Evolutionary conservation across 2,797 vertebrate genomes (phyloP), one percentile per base, ranked within the genome.

Genomic region (Otus scops): DNA sequence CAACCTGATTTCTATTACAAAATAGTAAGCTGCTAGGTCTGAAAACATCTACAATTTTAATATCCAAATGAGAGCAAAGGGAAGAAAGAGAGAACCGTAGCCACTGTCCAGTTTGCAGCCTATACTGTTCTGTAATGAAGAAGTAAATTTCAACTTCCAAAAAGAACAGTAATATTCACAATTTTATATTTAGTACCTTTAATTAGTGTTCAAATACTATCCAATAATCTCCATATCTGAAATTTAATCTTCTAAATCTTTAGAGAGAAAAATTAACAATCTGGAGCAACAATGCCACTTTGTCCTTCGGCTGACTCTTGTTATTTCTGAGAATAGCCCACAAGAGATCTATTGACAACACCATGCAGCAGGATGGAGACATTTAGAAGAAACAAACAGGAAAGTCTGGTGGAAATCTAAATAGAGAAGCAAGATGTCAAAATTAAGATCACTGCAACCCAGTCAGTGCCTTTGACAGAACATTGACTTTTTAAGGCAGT

Each of bases 201-300:
- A 93, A 88, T 85, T 68, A 70, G 21, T 48, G 38, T 57, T 85
- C 41, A 83, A 93, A 91, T 63, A 80, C 45, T 91, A 65, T 50
- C 28, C 77, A 87, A 80, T 79, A 87, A 91, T 68, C 61, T 70
- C 47, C 23, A 23, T 38, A 90, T 67, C 41, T 57, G 57, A 95
- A 89, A 88, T 90, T 68, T 86, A 77, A 53, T 78, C 57, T 90
- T 92, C 43, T 88, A 86, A 75, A 87, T 48, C 77, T 89, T 82
- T 53, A 87, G 34, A 86, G 77, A 73, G 24, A 88, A 91, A 86
- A 85, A 91, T 16, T 53, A 94, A 87, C 39, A 67, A 76, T 79
- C 47, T 85, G 67, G n/a, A 92, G 70, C 57, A 92, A 65, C 2
- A 19, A 79, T 5, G 26, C 1, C 0, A 88, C 78, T 92, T 82